phyloP scores from a whole-genome alignment of 2,888 invertebrate species.

The Lepidochrysops patricia region DNA sequence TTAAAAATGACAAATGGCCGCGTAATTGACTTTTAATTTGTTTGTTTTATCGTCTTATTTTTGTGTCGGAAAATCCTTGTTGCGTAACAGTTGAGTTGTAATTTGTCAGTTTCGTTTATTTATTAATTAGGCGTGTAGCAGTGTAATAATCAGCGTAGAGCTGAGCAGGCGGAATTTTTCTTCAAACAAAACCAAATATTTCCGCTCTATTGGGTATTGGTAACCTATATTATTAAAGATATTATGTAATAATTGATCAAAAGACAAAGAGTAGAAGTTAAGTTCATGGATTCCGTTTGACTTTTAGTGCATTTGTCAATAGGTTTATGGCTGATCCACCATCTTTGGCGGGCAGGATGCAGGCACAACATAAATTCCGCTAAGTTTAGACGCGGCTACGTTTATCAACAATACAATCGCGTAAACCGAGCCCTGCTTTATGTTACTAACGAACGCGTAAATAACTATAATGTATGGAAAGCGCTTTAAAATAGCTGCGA shows the following conservation, averaged over 20 bases:
- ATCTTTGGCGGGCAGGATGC: constrained; percentile 5
- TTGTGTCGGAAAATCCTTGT: neutral
- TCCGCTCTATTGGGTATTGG: no score
- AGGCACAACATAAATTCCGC: constrained; percentile 13
- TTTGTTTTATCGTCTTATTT: constrained; percentile 18
- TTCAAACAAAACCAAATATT: no score
- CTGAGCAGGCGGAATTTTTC: no score
- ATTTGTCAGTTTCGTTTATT: neutral
- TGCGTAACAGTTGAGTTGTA: neutral
- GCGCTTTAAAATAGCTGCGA: neutral
- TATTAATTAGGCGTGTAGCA: no score
- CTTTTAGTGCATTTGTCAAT: no score
- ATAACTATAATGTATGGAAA: constrained; percentile 6
- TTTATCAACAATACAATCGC: constrained; percentile 27
- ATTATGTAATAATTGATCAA: no score
- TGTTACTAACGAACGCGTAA: constrained; percentile 16
- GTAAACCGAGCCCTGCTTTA: constrained; percentile 18
- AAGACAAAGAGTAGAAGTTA: no score
- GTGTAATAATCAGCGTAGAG: no score
- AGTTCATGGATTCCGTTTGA: no score
- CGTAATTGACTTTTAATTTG: constrained; percentile 36
- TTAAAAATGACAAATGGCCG: constrained; percentile 42
- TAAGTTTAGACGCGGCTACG: constrained; percentile 19
- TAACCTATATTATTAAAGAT: no score
- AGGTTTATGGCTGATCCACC: neutral